Evolutionary conservation across 1,140 invertebrate species (phyloP).

Genomic region (Parasteatoda tepidariorum): DNA sequence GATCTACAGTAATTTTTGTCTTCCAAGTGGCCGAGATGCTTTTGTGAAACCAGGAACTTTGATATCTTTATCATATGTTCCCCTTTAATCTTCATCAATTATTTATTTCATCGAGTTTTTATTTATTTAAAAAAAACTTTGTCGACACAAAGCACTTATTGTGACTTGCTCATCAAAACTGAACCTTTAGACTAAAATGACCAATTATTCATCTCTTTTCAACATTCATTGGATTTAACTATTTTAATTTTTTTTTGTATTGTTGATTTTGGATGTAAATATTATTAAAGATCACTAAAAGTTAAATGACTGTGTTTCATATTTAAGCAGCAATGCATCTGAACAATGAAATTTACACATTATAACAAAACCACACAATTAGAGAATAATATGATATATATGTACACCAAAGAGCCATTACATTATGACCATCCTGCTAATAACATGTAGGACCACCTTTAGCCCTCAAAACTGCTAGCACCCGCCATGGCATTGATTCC

Average conservation of each 20-base stretch:
- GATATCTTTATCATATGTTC: slow-evolving; percentile 28
- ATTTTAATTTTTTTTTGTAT: background rate
- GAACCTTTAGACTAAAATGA: background rate
- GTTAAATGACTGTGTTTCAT: no score
- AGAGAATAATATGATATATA: no score
- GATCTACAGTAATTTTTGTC: slow-evolving; percentile 25
- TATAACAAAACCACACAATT: no score
- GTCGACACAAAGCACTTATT: background rate
- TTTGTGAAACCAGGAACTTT: slow-evolving; percentile 34
- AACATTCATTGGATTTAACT: background rate
- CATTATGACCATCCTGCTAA: no score
- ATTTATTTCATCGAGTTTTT: background rate
- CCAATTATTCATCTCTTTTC: slow-evolving; percentile 10
- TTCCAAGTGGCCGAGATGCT: slow-evolving; percentile 25
- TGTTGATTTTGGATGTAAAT: slow-evolving; percentile 18
- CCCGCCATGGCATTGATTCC: no score
- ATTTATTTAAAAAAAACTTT: background rate
- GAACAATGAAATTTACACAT: no score
- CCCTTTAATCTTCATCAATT: slow-evolving; percentile 4
- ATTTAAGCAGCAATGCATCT: no score
- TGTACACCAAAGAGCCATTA: no score
- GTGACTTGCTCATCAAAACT: background rate
- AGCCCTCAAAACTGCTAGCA: no score
- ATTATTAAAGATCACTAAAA: slow-evolving; percentile 32
- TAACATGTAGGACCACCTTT: no score